Evolutionary conservation across 2,113 vertebrate genomes (phyloP), one percentile per base, ranked within the genome.

Genomic region (Panurus biarmicus): DNA sequence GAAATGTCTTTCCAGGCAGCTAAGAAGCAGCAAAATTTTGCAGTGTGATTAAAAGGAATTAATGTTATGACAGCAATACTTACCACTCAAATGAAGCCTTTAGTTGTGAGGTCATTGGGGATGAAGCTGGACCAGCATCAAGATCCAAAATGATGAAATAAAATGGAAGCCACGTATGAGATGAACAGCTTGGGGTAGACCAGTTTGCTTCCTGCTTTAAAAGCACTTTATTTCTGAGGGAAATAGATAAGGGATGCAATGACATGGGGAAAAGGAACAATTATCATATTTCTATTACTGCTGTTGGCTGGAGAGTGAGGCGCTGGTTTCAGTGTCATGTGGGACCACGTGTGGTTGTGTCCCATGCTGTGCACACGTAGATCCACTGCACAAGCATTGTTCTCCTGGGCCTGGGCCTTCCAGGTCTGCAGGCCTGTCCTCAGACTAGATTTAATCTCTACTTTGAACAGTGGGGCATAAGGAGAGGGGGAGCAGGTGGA

Each of bases 321-420:
- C 87, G 66, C 44, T 64, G 74, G 5, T 24, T 74, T 58, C n/a
- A 21, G 40, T 14, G 60, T 54, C 5, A 0, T 2, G 8, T 35
- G 33, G 51, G 25, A 62, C 20, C 58, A 23, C 0, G 0, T 24
- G 25, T 25, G 25, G 6, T 12, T 42, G 45, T 23, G 11, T 75
- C 22, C 53, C 9, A 2, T 11, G 26, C 28, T 2, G 3, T 17
- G 44, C 16, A 12, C 23, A 1, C 0, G 0, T 2, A 44, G 35
- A 67, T 47, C 33, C 11, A 3, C 31, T 58, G 73, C 17, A 15
- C 33, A 42, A 44, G 26, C 17, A 0, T 4, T 4, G 5, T 35
- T 15, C 31, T 65, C 33, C 24, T 36, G 21, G 6, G 4, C 54
- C 12, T 73, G 58, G 13, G 25, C 21, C 9, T 76, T 77, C 31